phyloP scores from a whole-genome alignment of 2,113 vertebrate species.

The Arvicanthis niloticus region DNA sequence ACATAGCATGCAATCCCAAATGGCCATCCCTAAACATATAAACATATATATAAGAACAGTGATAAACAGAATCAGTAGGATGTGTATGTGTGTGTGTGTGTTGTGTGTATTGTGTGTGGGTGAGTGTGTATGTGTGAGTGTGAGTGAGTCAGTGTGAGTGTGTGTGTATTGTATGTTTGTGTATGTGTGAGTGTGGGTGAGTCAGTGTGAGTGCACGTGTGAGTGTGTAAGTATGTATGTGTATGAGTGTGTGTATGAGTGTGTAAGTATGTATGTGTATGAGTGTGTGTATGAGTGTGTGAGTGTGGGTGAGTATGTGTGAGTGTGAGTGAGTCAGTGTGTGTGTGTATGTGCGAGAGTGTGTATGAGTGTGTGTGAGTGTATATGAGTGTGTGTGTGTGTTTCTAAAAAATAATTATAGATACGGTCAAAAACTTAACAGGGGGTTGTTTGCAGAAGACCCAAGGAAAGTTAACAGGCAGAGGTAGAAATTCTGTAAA shows the following conservation, averaged over 20 bases:
- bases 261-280: no score
- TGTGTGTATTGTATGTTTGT: neutral
- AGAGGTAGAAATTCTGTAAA: neutral
- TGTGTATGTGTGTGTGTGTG: neutral
- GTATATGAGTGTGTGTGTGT: neutral
- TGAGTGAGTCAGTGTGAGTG: neutral
- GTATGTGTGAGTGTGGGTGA: neutral
- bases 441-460: neutral
- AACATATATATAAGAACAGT: no score
- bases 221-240: no score
- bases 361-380: neutral
- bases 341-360: no score
- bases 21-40: neutral
- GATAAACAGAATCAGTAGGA: neutral
- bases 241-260: no score
- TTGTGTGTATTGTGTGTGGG: neutral
- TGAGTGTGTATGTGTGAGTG: neutral
- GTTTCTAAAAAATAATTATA: neutral
- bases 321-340: no score
- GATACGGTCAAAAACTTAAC: neutral
- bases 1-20: neutral
- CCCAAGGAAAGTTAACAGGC: neutral
- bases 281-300: no score
- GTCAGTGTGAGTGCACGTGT: no score
- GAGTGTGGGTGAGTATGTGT: no score